Percentiles rank a stretch among this genome's conserved stretches.
phyloP scores from a whole-genome alignment of 2,113 vertebrate genomes.

The Brachypodius melanocephalos region DNA sequence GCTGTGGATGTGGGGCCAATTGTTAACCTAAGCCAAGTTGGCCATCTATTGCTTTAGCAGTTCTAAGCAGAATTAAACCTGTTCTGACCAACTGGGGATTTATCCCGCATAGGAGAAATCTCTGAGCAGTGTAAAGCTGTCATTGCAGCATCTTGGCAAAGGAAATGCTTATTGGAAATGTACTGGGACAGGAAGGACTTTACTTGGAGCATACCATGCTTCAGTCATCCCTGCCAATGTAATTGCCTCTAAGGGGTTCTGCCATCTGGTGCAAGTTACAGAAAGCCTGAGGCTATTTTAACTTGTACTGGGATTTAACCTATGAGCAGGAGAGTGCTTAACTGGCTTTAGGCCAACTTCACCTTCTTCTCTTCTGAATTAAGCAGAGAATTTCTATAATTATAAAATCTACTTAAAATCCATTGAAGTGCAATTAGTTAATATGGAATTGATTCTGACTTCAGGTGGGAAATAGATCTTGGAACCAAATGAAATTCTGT shows the following conservation, averaged over 20 bases:
- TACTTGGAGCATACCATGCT: slow-evolving; percentile 1
- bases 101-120: slow-evolving; percentile 8
- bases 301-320: background rate
- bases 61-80: slow-evolving; percentile 13
- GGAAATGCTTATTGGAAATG: slow-evolving; percentile 9
- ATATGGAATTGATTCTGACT: slow-evolving; percentile 21
- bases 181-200: slow-evolving; percentile 24
- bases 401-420: slow-evolving; percentile 16
- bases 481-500: background rate
- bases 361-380: background rate
- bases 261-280: slow-evolving; percentile 55
- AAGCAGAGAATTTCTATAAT: background rate
- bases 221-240: slow-evolving; percentile 12
- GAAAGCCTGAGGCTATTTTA: slow-evolving; percentile 40
- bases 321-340: background rate
- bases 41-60: background rate
- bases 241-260: slow-evolving; percentile 39
- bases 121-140: slow-evolving; percentile 6
- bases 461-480: slow-evolving; percentile 26
- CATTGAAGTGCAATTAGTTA: slow-evolving; percentile 16
- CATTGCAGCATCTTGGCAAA: slow-evolving; percentile 14
- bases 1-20: background rate
- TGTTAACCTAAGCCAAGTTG: background rate
- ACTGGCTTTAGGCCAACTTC: background rate
- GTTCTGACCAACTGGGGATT: slow-evolving; percentile 1